A percentile compares a stretch with the other conserved stretches of the same genome.
phyloP scores from a whole-genome alignment of 1,140 invertebrate species.

The Bombus affinis region DNA sequence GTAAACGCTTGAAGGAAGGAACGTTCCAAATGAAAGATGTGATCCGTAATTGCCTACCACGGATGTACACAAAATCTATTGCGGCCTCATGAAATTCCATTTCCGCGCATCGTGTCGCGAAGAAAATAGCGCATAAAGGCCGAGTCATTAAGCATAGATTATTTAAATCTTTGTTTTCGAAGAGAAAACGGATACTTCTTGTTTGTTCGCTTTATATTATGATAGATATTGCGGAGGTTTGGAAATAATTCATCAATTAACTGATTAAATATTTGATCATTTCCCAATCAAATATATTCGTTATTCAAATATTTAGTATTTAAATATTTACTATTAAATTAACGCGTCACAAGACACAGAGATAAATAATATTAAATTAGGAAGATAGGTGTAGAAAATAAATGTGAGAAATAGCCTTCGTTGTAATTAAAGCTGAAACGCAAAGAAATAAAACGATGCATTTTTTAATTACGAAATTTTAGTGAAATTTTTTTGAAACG shows the following conservation, averaged over 20 bases:
- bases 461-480: not conserved
- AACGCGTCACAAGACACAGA: no score
- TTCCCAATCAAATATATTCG: not conserved
- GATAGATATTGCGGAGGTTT: not conserved
- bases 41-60: conserved; percentile 4
- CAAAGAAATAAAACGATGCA: not conserved
- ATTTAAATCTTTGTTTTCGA: not conserved
- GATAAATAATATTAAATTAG: no score
- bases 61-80: conserved; percentile 7
- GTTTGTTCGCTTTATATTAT: not conserved
- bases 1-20: not conserved
- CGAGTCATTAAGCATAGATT: not conserved
- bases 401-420: not conserved
- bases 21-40: conserved; percentile 14
- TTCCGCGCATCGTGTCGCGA: not conserved
- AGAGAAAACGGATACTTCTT: no score
- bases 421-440: not conserved
- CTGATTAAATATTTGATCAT: not conserved
- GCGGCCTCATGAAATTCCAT: not conserved
- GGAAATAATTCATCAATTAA: not conserved
- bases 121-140: not conserved
- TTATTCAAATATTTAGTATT: no score
- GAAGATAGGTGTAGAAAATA: not conserved
- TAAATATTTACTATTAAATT: no score
- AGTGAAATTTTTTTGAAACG: not conserved